Evolutionary conservation across 1,140 invertebrate genomes (phyloP).

Genomic region (Yoshiicerus persimilis): DNA sequence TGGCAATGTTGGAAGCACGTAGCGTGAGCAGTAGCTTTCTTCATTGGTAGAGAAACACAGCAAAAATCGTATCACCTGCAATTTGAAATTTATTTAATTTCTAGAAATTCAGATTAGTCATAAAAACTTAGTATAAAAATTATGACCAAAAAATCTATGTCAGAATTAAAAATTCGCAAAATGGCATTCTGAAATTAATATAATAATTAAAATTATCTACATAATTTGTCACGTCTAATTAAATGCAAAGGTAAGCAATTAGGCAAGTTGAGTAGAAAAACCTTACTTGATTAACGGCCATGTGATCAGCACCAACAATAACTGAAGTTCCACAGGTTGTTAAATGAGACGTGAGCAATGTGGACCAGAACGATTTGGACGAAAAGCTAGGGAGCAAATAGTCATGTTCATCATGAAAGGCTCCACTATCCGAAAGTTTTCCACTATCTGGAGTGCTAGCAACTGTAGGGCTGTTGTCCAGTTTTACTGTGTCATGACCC

Average conservation of each 20-base stretch:
- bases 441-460: not conserved
- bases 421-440: not conserved
- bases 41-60: slow-evolving; percentile 40
- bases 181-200: not conserved
- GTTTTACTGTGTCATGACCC: slow-evolving; percentile 18
- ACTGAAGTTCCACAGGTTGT: slow-evolving; percentile 40
- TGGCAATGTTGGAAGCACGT: slow-evolving; percentile 37
- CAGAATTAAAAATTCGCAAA: too few species aligned
- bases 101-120: not conserved
- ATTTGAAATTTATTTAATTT: not conserved
- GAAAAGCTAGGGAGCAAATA: slow-evolving; percentile 31
- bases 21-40: slow-evolving; percentile 47
- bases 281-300: slow-evolving; percentile 44
- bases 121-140: too few species aligned
- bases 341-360: slow-evolving; percentile 42
- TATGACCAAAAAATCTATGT: too few species aligned
- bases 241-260: too few species aligned
- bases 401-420: not conserved
- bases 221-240: not conserved
- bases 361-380: slow-evolving; percentile 21
- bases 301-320: slow-evolving; percentile 39
- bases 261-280: too few species aligned
- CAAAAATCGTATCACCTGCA: slow-evolving; percentile 45
- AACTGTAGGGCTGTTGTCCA: not conserved
- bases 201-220: too few species aligned